Base-by-base conservation (phyloP, 2,888 invertebrate genomes). In the Agrypnus murinus region DNA sequence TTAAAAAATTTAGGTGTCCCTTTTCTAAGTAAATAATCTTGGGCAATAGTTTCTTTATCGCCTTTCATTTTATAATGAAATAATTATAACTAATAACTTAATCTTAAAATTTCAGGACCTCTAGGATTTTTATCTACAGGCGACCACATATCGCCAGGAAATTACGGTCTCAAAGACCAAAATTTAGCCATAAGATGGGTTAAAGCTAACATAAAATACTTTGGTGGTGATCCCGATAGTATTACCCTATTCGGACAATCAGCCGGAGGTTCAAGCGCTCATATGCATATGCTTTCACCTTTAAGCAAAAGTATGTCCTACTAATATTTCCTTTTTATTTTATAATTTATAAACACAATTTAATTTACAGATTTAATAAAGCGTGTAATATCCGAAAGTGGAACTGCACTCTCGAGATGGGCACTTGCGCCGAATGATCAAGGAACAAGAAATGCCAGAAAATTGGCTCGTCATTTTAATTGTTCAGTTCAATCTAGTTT, bases 371-470 rank as follows among this genome's bases (percentile, higher is more conserved):
- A 45, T 48, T 9, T 65, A n/a, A 65, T 68, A n/a, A 48, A 32
- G 36, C 63, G 68, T 0, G 68, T 63, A 89, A 94, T 94, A 68
- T 90, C 93, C 0, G 91, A 94, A 81, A 94, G 93, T 57, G 94
- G 94, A 0, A 92, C 91, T 0, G 90, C 91, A 0, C 85, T 92
- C 45, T 80, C 81, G 58, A 70, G 78, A 8, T 84, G 83, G 84
- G 79, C 82, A 0, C 65, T 79, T 10, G 78, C 80, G 3, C 87
- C 88, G 1, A 25, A 34, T 8, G 90, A 90, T 7, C 87, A 90
- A 66, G 88, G 90, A 0, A 84, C 87, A 5, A 83, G 85, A 38
- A 88, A 91, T 64, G 90, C 93, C 0, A 87, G 85, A 63, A 88
- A 88, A 48, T 80, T 94, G 17, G 92, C 90, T 0, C 82, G 89